Percentiles rank a stretch among this genome's conserved stretches.
phyloP scores from a whole-genome alignment of 2,113 vertebrate genomes.

The Meleagris gallopavo region DNA sequence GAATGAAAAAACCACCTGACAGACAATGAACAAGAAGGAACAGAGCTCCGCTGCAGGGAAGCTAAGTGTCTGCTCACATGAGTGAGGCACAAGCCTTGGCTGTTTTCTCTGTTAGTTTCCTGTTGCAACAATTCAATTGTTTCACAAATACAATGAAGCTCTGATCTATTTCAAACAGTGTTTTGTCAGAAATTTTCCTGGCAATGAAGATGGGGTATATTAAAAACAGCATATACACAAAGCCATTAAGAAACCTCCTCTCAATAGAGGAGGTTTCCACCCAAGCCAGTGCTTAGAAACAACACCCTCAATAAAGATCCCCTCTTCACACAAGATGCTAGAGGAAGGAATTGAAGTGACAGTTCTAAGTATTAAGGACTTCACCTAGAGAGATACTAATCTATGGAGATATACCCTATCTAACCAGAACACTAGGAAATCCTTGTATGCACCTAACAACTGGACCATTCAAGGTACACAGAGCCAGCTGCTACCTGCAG shows the following conservation, averaged over 20 bases:
- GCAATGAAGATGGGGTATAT: constrained; percentile 1
- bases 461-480: not conserved
- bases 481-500: not conserved
- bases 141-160: constrained; percentile 59
- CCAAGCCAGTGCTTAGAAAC: not conserved
- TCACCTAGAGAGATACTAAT: not conserved
- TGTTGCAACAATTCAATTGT: constrained; percentile 45
- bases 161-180: constrained; percentile 52
- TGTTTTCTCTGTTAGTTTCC: constrained; percentile 52
- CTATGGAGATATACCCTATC: not conserved
- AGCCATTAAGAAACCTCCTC: not conserved
- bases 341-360: too few species aligned
- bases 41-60: not conserved
- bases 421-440: not conserved
- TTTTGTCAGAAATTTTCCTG: constrained; percentile 46
- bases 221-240: not conserved
- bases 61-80: not conserved
- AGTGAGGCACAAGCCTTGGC: constrained; percentile 15
- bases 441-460: not conserved
- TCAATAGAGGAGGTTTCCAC: not conserved
- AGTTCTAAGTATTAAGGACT: not conserved
- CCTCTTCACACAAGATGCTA: not conserved
- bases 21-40: not conserved
- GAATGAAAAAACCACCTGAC: not conserved
- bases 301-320: not conserved